Conservation (phyloP, 2,113 vertebrate genomes). For the Cisticola juncidis region DNA sequence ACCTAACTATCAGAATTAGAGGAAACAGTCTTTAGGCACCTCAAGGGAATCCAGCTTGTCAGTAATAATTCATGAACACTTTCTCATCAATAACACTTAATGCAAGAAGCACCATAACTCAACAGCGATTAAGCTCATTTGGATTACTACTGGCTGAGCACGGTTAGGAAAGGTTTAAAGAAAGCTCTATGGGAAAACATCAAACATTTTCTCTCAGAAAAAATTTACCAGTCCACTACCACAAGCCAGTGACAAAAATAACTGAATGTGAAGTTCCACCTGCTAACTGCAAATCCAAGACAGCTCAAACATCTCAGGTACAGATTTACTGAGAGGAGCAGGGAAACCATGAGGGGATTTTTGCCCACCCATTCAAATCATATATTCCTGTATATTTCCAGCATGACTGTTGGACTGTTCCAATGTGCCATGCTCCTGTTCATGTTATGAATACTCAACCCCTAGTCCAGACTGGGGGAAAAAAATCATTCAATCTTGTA, state of each 20-base stretch:
- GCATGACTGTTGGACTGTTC: background rate
- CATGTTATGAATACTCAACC: background rate
- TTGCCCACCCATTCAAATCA: background rate
- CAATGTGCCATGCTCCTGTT: background rate
- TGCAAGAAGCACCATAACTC: constrained; percentile 41
- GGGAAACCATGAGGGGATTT: background rate
- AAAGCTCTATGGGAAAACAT: background rate
- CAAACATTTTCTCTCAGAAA: background rate
- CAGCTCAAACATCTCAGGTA: background rate
- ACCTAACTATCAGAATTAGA: background rate
- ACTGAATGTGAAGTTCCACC: background rate
- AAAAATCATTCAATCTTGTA: background rate
- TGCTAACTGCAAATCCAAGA: background rate
- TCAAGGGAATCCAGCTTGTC: constrained; percentile 1
- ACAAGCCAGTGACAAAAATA: background rate
- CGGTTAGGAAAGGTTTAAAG: background rate
- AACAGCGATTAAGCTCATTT: constrained; percentile 26
- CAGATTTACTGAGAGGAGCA: background rate
- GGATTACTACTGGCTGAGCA: constrained; percentile 1
- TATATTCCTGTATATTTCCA: background rate
- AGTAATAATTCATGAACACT: constrained; percentile 39
- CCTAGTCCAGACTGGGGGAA: background rate
- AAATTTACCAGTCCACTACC: background rate
- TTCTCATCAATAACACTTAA: constrained; percentile 50
- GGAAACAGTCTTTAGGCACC: background rate